Evolutionary conservation across 2,113 vertebrate genomes (phyloP), one percentile per base, ranked within the genome.

Genomic region (Toxostoma redivivum): DNA sequence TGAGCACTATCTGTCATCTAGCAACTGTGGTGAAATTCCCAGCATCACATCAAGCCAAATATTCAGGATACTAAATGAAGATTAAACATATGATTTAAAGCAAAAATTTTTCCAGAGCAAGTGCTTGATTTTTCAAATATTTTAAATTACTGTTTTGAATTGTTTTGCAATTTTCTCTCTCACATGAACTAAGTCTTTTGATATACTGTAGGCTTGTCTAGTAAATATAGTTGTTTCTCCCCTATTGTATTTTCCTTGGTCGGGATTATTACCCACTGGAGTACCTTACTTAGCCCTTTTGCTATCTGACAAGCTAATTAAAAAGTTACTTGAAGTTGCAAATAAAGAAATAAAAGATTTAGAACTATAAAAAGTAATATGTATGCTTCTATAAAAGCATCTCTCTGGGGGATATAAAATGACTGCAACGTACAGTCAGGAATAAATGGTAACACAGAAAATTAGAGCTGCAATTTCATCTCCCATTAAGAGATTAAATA

Each of bases 361-460:
- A 80, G 71, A 71, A 64, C 65, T 81, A 56, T 67, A 61, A 90
- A 90, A 96, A 93, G 30, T 47, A 77, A 88, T 42, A 37, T 48
- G 60, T 58, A 45, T 81, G 60, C n/a, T 77, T 86, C 76, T 93
- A 74, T 71, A 88, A 95, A 90, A 84, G 44, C 25, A 21, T 17
- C 21, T 81, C 8, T 69, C 69, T 76, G 40, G 77, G 67, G 47
- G n/a, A 82, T 84, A 79, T 61, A n/a, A 92, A 88, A 81, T 84
- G 12, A 81, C 56, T 88, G 72, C n/a, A 48, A 58, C 1, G 8
- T 74, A 81, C 33, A 83, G 71, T 66, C 35, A 94, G 64, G 51
- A 86, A 92, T 70, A 83, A 94, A 96, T 86, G 61, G 72, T 86
- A 95, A 74, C 64, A 60, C 38, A 86, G 86, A 54, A 86, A 90